A percentile compares a stretch with the other conserved stretches of the same genome.
Conservation (phyloP, 2,797 vertebrate genomes). For the Euthynnus affinis region DNA sequence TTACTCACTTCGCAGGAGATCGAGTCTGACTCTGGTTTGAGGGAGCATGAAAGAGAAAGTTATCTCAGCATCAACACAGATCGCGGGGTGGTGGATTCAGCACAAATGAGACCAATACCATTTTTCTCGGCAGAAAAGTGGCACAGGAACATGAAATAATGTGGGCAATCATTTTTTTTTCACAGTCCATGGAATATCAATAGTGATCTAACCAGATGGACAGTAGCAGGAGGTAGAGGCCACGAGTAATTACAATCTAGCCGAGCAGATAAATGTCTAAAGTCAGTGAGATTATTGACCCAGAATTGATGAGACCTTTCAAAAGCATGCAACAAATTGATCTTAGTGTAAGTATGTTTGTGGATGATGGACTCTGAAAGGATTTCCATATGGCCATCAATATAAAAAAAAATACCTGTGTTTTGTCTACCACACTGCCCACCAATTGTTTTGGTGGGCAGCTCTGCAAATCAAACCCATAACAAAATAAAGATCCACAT, state of each 20-base stretch:
- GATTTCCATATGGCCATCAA: neutral
- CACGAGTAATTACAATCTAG: slow-evolving; percentile 55
- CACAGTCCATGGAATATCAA: slow-evolving; percentile 51
- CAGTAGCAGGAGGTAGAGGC: slow-evolving; percentile 40
- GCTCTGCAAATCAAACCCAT: neutral
- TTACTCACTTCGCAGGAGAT: slow-evolving; percentile 31
- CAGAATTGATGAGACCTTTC: slow-evolving; percentile 58
- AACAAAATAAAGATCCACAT: slow-evolving; percentile 17
- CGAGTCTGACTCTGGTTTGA: slow-evolving; percentile 17
- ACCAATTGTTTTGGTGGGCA: neutral
- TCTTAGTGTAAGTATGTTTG: neutral
- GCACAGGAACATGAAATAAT: slow-evolving; percentile 27
- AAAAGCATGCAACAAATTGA: slow-evolving; percentile 35
- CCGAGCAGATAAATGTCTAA: slow-evolving; percentile 45
- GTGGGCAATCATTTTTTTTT: slow-evolving; percentile 48
- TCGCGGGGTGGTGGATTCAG: slow-evolving; percentile 5
- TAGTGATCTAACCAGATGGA: slow-evolving; percentile 56
- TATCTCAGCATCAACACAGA: slow-evolving; percentile 37
- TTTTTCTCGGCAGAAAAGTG: slow-evolving; percentile 14
- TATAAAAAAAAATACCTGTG: neutral
- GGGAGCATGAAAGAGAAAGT: slow-evolving; percentile 20
- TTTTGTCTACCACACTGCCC: neutral
- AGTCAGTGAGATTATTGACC: slow-evolving; percentile 48
- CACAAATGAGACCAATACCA: neutral
- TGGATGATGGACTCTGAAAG: slow-evolving; percentile 6